Conservation (phyloP, 2,797 vertebrate species). For the Capromys pilorides region DNA sequence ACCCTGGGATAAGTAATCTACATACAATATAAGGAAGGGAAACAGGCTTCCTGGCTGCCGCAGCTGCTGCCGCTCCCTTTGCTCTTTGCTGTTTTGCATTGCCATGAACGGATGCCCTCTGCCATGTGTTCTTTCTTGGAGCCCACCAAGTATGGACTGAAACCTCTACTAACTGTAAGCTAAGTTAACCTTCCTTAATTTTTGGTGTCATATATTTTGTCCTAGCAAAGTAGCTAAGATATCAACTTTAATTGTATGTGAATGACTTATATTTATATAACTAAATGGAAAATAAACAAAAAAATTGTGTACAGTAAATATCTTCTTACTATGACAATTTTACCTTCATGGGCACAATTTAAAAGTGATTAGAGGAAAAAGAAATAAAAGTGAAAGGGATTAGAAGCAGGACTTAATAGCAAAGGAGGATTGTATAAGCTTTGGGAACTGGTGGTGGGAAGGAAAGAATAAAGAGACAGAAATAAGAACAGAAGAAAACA, state of each 20-base stretch:
- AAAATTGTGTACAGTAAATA: background rate
- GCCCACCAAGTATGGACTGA: too few relatives aligned
- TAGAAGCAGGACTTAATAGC: background rate
- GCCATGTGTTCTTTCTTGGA: too few relatives aligned
- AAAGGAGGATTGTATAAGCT: background rate
- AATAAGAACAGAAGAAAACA: background rate
- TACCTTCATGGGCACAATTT: background rate
- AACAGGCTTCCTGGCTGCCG: too few relatives aligned
- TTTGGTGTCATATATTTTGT: too few relatives aligned
- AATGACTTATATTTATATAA: background rate
- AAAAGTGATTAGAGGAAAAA: background rate
- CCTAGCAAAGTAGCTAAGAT: too few relatives aligned
- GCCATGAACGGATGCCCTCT: too few relatives aligned
- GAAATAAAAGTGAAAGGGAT: background rate
- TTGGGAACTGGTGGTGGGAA: background rate
- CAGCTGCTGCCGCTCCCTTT: too few relatives aligned
- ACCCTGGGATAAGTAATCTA: too few relatives aligned
- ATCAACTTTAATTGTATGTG: background rate
- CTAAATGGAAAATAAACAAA: background rate
- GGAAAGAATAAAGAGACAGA: background rate
- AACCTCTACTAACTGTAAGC: too few relatives aligned
- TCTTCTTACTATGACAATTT: background rate
- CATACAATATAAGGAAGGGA: too few relatives aligned
- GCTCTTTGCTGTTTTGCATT: too few relatives aligned
- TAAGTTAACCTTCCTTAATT: too few relatives aligned